Evolutionary conservation across 2,888 invertebrate genomes (phyloP).

Genomic region (Cerceris rybyensis): DNA sequence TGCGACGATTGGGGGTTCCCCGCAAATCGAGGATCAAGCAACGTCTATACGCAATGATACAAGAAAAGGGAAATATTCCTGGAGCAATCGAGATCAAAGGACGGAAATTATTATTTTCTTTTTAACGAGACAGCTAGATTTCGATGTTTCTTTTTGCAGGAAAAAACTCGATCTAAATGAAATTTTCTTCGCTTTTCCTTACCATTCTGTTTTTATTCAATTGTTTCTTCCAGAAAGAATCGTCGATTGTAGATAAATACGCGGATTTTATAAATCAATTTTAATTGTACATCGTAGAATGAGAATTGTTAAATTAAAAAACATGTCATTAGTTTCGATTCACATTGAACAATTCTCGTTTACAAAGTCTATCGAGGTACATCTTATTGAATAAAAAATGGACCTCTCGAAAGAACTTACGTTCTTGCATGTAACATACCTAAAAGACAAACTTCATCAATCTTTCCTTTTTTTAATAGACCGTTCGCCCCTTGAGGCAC

Average conservation of each 20-base stretch:
- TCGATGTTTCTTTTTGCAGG: neutral
- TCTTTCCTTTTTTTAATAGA: constrained; percentile 19
- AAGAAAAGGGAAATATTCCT: constrained; percentile 39
- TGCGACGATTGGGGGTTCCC: constrained; percentile 40
- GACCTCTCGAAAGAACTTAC: neutral
- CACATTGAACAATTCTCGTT: too few species aligned
- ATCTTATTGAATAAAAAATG: too few species aligned
- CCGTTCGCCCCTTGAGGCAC: constrained; percentile 18
- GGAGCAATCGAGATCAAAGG: constrained; percentile 57
- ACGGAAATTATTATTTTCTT: constrained; percentile 25
- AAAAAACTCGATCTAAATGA: neutral
- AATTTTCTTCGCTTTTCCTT: neutral
- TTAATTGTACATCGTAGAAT: too few species aligned
- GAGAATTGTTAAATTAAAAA: too few species aligned
- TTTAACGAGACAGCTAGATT: neutral
- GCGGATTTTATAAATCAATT: too few species aligned
- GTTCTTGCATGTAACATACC: neutral
- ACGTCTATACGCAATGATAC: constrained; percentile 32
- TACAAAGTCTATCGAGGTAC: too few species aligned
- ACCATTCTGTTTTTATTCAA: neutral
- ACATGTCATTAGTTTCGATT: too few species aligned
- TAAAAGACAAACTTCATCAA: constrained; percentile 19
- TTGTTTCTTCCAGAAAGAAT: too few species aligned
- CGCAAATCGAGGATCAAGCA: constrained; percentile 47
- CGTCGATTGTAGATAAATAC: too few species aligned